Evolutionary conservation across 2,113 vertebrate genomes (phyloP).

Genomic region (Acrocephalus arundinaceus): DNA sequence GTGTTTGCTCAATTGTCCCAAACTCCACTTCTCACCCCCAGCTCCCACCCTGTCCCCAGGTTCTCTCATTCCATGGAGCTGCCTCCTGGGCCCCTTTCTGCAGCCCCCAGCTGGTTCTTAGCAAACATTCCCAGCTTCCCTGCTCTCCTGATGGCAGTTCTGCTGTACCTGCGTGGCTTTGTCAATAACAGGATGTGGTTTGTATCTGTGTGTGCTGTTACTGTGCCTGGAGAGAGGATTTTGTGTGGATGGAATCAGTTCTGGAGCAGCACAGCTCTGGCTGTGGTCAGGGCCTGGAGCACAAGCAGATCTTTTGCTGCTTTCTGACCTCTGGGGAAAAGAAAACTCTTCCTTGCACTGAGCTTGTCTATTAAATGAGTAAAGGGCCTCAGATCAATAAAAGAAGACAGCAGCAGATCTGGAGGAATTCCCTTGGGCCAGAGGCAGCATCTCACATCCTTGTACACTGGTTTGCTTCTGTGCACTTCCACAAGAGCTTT

Average conservation of each 20-base stretch:
- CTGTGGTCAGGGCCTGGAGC: background rate
- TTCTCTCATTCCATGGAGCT: background rate
- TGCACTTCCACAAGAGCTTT: background rate
- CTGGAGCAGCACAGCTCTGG: background rate
- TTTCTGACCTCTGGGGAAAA: background rate
- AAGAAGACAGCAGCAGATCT: background rate
- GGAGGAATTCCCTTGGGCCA: background rate
- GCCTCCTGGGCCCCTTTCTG: background rate
- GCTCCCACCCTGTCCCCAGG: accelerated
- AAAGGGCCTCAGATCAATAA: background rate
- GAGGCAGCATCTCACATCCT: background rate
- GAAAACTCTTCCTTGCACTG: background rate
- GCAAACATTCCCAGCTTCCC: background rate
- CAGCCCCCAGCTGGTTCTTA: background rate
- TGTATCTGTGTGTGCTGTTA: background rate
- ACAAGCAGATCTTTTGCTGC: background rate
- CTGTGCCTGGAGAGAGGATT: background rate
- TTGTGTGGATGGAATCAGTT: background rate
- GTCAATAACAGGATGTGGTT: background rate
- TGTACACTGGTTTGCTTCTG: background rate
- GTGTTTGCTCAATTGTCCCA: background rate
- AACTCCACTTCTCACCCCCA: background rate
- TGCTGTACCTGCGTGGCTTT: background rate
- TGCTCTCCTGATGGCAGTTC: background rate
- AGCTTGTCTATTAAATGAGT: background rate